Percentiles rank a stretch among this genome's conserved stretches.
Conservation (phyloP, 2,797 vertebrate species). For the Spheniscus humboldti region DNA sequence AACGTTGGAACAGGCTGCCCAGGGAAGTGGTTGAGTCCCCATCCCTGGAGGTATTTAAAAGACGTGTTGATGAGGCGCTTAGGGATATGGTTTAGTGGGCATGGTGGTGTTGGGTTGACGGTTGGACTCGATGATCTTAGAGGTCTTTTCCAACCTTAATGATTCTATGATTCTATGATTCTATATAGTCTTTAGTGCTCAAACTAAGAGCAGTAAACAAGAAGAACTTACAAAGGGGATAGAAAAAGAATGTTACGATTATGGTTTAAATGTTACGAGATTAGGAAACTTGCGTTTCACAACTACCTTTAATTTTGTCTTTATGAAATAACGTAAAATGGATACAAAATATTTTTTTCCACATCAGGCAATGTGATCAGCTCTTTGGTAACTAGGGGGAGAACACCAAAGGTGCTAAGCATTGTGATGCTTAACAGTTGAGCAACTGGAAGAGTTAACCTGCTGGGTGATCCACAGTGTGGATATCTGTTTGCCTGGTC, state of each 20-base stretch:
- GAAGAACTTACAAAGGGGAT: neutral
- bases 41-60: too few species aligned
- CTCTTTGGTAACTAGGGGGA: neutral
- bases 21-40: too few species aligned
- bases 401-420: neutral
- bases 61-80: too few species aligned
- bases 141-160: too few species aligned
- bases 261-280: neutral
- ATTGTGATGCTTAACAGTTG: neutral
- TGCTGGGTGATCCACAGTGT: neutral
- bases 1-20: too few species aligned
- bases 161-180: too few species aligned
- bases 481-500: neutral
- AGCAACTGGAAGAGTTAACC: neutral
- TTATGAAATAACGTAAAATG: neutral
- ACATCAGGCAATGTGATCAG: fast-evolving
- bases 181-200: neutral
- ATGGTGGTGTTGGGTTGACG: too few species aligned
- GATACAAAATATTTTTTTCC: neutral
- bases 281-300: neutral
- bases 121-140: too few species aligned
- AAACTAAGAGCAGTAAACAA: neutral
- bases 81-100: too few species aligned
- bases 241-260: neutral
- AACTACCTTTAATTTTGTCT: neutral